Conservation (phyloP, 1,140 invertebrate species). For the Oncopodura yosiiana region DNA sequence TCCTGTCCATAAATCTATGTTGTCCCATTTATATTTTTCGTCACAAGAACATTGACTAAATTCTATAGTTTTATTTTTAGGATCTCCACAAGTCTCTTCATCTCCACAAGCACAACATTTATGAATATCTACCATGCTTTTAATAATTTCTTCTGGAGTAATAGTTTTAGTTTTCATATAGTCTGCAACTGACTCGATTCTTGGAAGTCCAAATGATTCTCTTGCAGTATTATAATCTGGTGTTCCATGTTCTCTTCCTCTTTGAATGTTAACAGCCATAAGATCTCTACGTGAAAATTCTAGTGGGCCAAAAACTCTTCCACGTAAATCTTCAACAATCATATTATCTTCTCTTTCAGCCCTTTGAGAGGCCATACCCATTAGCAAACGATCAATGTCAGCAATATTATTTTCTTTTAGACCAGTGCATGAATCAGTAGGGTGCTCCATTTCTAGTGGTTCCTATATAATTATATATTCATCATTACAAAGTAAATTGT, state of each 20-base stretch:
- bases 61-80: background rate
- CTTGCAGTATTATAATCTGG: slow-evolving; percentile 53
- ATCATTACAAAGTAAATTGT: background rate
- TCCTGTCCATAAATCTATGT: slow-evolving; percentile 58
- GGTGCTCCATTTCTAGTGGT: slow-evolving; percentile 24
- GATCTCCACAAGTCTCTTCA: background rate
- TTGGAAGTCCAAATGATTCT: slow-evolving; percentile 43
- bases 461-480: slow-evolving; percentile 19
- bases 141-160: slow-evolving; percentile 8
- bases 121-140: slow-evolving; percentile 23
- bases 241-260: slow-evolving; percentile 52
- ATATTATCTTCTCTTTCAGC: slow-evolving; percentile 55
- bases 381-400: slow-evolving; percentile 50
- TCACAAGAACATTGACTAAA: background rate
- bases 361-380: slow-evolving; percentile 53
- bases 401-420: slow-evolving; percentile 31
- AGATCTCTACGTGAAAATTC: slow-evolving; percentile 58
- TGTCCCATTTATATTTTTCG: slow-evolving; percentile 38
- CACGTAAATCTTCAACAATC: slow-evolving; percentile 55
- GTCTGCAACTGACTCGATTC: slow-evolving; percentile 36
- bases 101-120: background rate
- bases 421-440: background rate
- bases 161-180: slow-evolving; percentile 39
- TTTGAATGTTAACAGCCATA: slow-evolving; percentile 57
- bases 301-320: slow-evolving; percentile 52